Percentiles rank a stretch among this genome's conserved stretches.
Conservation (phyloP, 2,888 invertebrate species). For the Myathropa florea region DNA sequence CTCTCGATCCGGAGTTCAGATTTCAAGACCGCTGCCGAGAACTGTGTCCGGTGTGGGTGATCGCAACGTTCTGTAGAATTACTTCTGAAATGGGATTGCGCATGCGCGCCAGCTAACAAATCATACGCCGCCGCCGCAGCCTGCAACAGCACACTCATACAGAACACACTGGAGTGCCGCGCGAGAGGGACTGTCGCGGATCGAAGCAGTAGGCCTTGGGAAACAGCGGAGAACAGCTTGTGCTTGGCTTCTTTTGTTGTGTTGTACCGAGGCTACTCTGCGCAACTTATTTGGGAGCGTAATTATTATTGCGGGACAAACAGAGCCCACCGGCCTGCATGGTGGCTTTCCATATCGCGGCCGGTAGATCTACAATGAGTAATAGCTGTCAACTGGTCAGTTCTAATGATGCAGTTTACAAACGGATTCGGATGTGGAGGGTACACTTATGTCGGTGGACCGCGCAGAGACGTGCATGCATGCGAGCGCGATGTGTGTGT, state of each 20-base stretch:
- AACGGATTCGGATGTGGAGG: constrained; percentile 34
- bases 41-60: constrained; percentile 58
- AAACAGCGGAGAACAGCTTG: constrained; percentile 40
- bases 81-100: constrained; percentile 47
- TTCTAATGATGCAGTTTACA: constrained; percentile 71
- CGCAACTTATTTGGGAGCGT: constrained; percentile 63
- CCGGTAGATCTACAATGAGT: constrained; percentile 69
- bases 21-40: neutral
- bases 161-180: constrained; percentile 8
- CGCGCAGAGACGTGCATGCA: too few species aligned
- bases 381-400: constrained; percentile 71
- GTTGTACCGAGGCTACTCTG: constrained; percentile 19
- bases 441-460: neutral
- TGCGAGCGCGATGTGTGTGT: neutral
- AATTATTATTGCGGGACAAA: constrained; percentile 68
- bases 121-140: constrained; percentile 37
- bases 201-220: constrained; percentile 65
- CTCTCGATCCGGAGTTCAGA: neutral
- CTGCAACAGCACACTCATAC: constrained; percentile 20
- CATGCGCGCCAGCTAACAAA: constrained; percentile 49
- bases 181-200: constrained; percentile 18
- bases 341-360: constrained; percentile 63
- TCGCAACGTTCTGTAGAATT: constrained; percentile 11
- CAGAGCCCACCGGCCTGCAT: constrained; percentile 58
- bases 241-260: constrained; percentile 64